Evolutionary conservation across 2,888 invertebrate genomes (phyloP).

Genomic region (Apocheima hispidaria): DNA sequence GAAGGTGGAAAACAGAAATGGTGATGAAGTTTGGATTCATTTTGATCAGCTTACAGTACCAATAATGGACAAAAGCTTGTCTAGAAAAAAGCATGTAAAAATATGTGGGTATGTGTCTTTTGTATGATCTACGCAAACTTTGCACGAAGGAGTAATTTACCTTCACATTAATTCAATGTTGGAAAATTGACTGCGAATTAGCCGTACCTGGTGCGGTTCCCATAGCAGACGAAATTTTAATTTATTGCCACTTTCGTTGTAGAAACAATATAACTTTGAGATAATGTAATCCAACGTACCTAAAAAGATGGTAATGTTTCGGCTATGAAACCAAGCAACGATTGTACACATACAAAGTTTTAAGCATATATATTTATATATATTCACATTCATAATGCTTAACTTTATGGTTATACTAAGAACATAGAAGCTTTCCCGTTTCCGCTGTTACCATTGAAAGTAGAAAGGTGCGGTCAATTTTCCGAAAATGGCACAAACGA

Average conservation of each 20-base stretch:
- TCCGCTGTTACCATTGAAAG: constrained; percentile 55
- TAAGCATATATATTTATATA: no score
- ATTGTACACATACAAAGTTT: neutral
- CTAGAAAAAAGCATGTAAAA: no score
- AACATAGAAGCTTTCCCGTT: constrained; percentile 21
- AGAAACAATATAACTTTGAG: neutral
- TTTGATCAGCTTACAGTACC: no score
- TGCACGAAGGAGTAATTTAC: neutral
- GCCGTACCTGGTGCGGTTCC: neutral
- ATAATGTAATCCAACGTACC: neutral
- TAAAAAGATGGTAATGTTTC: neutral
- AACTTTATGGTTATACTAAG: neutral
- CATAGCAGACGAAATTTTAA: neutral
- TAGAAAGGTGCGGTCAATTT: constrained; percentile 67
- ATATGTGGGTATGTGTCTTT: neutral
- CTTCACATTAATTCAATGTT: neutral
- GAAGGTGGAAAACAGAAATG: no score
- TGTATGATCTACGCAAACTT: neutral
- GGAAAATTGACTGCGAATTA: neutral
- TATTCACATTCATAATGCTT: no score
- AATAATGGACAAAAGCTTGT: no score
- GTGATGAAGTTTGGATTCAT: no score
- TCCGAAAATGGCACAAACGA: constrained; percentile 66
- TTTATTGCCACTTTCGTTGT: neutral
- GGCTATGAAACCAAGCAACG: no score